These are phyloP conservation scores for Sminthurinus signatus DNA, from an alignment of 1,140 invertebrate species.

Conservation along the genomic window DNA sequence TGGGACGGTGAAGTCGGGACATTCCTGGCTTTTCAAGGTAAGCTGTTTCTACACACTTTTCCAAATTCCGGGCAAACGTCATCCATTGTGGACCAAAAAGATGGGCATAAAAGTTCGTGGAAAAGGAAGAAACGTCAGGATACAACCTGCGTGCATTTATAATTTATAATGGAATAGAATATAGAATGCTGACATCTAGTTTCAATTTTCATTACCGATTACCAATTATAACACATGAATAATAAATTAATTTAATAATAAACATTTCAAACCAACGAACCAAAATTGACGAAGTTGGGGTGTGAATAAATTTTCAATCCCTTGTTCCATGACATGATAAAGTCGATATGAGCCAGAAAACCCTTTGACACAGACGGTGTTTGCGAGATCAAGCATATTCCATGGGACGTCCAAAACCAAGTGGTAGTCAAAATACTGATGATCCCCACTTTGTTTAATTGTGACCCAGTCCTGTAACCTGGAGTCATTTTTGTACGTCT, in stretches of 20 bases:
- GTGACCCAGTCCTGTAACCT: neutral
- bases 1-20: conserved; percentile 6
- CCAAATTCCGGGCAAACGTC: conserved; percentile 11
- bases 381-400: conserved; percentile 26
- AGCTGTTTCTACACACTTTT: conserved; percentile 19
- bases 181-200: neutral
- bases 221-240: too few species aligned
- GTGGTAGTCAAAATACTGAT: conserved; percentile 4
- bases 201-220: neutral
- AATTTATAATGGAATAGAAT: neutral
- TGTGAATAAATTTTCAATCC: conserved; percentile 28
- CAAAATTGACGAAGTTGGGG: conserved; percentile 13
- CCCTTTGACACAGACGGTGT: conserved; percentile 6
- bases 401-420: conserved; percentile 19
- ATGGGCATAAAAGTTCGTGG: conserved; percentile 15
- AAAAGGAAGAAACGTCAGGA: neutral
- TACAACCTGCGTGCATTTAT: neutral
- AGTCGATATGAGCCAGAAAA: conserved; percentile 21
- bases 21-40: conserved; percentile 17
- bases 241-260: too few species aligned
- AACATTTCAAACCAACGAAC: neutral
- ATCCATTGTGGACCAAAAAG: conserved; percentile 18
- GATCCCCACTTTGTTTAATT: neutral
- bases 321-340: conserved; percentile 27
- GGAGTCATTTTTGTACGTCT: too few species aligned